These are phyloP conservation scores for Rhopilema esculentum DNA, from an alignment of 30 jellyfish, hydroid and myxozoan genomes.

Conservation along the genomic window DNA sequence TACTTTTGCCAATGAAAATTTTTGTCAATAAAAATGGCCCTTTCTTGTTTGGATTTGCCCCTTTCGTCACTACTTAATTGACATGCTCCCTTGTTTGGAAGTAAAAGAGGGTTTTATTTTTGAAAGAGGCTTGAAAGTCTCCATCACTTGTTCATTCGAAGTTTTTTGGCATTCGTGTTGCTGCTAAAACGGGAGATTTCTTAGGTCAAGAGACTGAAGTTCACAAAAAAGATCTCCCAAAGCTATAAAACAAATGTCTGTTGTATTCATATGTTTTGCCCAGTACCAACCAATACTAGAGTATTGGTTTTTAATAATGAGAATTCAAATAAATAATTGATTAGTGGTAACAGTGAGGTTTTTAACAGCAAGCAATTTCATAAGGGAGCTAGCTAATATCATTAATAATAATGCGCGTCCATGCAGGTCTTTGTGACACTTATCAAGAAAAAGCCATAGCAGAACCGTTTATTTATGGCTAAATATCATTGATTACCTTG, in stretches of 20 bases:
- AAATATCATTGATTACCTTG: background rate
- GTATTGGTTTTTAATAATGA: background rate
- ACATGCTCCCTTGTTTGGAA: too few relatives aligned
- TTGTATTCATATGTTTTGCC: background rate
- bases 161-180: too few relatives aligned
- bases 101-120: too few relatives aligned
- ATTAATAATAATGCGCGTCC: slow-evolving; percentile 52
- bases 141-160: too few relatives aligned
- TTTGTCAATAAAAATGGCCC: too few relatives aligned
- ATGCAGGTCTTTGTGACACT: slow-evolving; percentile 8
- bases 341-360: slow-evolving; percentile 4
- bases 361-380: background rate
- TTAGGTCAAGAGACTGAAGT: background rate
- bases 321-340: background rate
- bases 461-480: background rate
- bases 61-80: too few relatives aligned
- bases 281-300: background rate
- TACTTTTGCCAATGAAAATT: too few relatives aligned
- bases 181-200: too few relatives aligned
- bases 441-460: background rate
- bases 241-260: background rate
- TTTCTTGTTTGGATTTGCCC: too few relatives aligned
- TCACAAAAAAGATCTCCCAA: background rate
- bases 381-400: background rate
- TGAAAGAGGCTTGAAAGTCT: too few relatives aligned